Conservation (phyloP, 2,113 vertebrate species). For the Sphyrna mokarran region DNA sequence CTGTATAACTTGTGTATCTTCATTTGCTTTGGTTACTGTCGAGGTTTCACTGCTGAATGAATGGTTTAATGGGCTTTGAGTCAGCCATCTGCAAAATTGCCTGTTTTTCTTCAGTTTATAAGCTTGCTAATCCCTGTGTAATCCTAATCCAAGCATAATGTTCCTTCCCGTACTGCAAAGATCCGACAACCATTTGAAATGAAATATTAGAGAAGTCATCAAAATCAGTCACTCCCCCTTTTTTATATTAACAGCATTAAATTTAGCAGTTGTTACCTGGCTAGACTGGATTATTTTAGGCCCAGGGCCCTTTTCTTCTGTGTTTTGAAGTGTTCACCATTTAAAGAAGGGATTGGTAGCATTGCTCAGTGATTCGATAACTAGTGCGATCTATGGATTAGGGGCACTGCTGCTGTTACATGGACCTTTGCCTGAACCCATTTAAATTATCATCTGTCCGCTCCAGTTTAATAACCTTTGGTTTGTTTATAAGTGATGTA, state of each 20-base stretch:
- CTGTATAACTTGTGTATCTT: not conserved
- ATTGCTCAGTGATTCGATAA: not conserved
- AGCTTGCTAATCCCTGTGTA: not conserved
- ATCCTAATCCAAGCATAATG: not conserved
- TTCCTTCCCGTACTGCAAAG: not conserved
- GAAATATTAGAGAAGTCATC: not conserved
- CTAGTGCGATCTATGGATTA: not conserved
- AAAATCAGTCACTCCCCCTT: not conserved
- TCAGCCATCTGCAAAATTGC: not conserved
- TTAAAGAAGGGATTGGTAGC: not conserved
- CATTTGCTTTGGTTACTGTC: not conserved
- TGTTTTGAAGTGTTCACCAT: not conserved
- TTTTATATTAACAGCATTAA: not conserved
- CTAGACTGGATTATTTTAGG: not conserved
- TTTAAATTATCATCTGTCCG: constrained; percentile 4
- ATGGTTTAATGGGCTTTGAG: not conserved
- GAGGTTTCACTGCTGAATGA: not conserved
- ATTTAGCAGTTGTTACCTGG: not conserved
- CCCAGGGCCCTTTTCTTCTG: not conserved
- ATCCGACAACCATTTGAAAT: not conserved
- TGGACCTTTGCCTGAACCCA: constrained; percentile 29
- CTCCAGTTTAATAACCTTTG: constrained; percentile 31
- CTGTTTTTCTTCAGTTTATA: not conserved
- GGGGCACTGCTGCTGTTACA: not conserved
- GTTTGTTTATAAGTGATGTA: constrained; percentile 30